Evolutionary conservation across 1,140 invertebrate species (phyloP).

Genomic region (Lordiphosa stackelbergi): DNA sequence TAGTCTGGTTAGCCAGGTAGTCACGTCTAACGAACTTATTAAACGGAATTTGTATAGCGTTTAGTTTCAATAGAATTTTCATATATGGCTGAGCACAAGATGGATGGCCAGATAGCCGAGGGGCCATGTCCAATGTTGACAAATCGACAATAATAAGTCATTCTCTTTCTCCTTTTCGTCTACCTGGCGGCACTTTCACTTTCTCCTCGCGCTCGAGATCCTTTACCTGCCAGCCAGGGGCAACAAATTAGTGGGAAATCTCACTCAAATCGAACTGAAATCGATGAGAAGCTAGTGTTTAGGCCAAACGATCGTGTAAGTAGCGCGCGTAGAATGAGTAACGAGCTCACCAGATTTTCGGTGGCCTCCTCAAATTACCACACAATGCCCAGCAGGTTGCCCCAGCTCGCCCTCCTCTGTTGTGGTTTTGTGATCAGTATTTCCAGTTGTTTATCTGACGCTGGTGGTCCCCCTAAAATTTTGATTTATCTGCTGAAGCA

Average conservation of each 20-base stretch:
- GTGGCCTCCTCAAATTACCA: constrained; percentile 43
- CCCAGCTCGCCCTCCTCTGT: constrained; percentile 3
- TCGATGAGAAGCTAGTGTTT: constrained; percentile 39
- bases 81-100: constrained; percentile 10
- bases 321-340: constrained; percentile 45
- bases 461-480: constrained; percentile 64
- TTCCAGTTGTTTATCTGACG: constrained; percentile 51
- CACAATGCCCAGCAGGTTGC: constrained; percentile 51
- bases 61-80: too few relatives aligned
- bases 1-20: too few relatives aligned
- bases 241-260: constrained; percentile 63
- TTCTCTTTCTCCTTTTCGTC: not conserved
- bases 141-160: constrained; percentile 69
- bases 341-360: constrained; percentile 39
- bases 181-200: constrained; percentile 56
- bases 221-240: constrained; percentile 28
- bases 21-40: too few relatives aligned
- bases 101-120: constrained; percentile 44
- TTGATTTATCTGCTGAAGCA: constrained; percentile 61
- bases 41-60: too few relatives aligned
- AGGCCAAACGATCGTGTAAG: constrained; percentile 24
- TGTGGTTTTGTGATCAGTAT: constrained; percentile 12
- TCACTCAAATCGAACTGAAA: constrained; percentile 63
- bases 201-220: constrained; percentile 27
- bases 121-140: constrained; percentile 67